Conservation (phyloP, 2,888 invertebrate genomes). For the Amblyjoppa proteus region DNA sequence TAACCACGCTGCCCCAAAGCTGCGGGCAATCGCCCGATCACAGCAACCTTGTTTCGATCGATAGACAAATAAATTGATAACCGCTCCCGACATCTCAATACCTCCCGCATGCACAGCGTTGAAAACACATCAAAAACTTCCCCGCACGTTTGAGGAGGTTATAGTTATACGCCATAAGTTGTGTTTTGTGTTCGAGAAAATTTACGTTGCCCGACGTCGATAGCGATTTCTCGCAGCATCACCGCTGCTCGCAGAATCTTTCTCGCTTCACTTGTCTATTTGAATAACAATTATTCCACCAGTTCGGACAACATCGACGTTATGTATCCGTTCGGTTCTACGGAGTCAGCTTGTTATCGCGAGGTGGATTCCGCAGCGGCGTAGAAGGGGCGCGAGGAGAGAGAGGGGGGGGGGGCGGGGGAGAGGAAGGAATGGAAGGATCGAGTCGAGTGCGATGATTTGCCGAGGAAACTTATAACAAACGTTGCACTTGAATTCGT, state of each 20-base stretch:
- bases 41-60: too few species aligned
- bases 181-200: not conserved
- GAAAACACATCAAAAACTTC: too few species aligned
- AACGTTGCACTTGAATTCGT: slow-evolving; percentile 38
- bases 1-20: too few species aligned
- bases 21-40: too few species aligned
- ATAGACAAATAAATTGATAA: too few species aligned
- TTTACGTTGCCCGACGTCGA: not conserved
- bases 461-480: slow-evolving; percentile 35
- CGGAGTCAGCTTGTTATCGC: slow-evolving; percentile 63
- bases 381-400: not conserved
- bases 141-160: too few species aligned
- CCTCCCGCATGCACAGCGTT: too few species aligned
- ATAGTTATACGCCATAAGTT: not conserved
- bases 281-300: slow-evolving; percentile 57
- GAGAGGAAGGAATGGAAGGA: too few species aligned
- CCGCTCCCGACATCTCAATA: too few species aligned
- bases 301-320: slow-evolving; percentile 39
- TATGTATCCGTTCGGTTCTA: slow-evolving; percentile 25
- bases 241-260: slow-evolving; percentile 23
- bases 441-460: slow-evolving; percentile 2
- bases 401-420: not conserved
- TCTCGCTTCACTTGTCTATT: slow-evolving; percentile 40
- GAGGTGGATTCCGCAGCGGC: not conserved
- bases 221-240: not conserved